These are phyloP conservation scores for Nomia melanderi DNA, from an alignment of 1,140 invertebrate species.

Conservation along the genomic window DNA sequence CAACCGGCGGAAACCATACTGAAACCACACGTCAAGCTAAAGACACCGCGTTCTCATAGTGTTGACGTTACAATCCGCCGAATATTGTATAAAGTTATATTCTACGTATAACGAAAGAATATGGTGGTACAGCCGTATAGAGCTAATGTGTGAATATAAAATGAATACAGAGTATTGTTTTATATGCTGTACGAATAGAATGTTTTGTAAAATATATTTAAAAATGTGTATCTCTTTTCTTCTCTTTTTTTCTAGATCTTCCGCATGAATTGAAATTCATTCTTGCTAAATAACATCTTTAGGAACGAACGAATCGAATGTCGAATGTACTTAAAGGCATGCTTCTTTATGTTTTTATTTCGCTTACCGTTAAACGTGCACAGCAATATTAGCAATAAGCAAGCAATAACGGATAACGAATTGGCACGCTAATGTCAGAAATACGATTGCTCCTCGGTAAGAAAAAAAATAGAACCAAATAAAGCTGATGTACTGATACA, in stretches of 20 bases:
- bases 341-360: not conserved
- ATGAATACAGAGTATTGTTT: slow-evolving; percentile 81
- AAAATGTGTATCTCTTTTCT: slow-evolving; percentile 52
- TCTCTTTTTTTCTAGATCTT: slow-evolving; percentile 9
- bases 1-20: slow-evolving; percentile 31
- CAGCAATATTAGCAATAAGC: slow-evolving; percentile 10
- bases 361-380: not conserved
- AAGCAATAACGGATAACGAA: slow-evolving; percentile 27
- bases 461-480: not conserved
- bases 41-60: slow-evolving; percentile 72
- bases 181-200: slow-evolving; percentile 82
- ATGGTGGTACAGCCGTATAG: slow-evolving; percentile 77
- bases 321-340: too few relatives aligned
- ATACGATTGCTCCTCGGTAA: not conserved
- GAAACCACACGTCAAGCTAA: slow-evolving; percentile 58
- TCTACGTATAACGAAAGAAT: slow-evolving; percentile 71
- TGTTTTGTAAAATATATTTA: slow-evolving; percentile 82
- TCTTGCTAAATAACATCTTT: too few relatives aligned
- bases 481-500: not conserved
- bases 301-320: not conserved
- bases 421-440: slow-evolving; percentile 5
- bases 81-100: slow-evolving; percentile 76
- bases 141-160: slow-evolving; percentile 81
- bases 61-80: slow-evolving; percentile 74
- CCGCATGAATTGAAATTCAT: too few relatives aligned